Base-by-base conservation (phyloP, 2,888 invertebrate species). In the Cantharis nigra region DNA sequence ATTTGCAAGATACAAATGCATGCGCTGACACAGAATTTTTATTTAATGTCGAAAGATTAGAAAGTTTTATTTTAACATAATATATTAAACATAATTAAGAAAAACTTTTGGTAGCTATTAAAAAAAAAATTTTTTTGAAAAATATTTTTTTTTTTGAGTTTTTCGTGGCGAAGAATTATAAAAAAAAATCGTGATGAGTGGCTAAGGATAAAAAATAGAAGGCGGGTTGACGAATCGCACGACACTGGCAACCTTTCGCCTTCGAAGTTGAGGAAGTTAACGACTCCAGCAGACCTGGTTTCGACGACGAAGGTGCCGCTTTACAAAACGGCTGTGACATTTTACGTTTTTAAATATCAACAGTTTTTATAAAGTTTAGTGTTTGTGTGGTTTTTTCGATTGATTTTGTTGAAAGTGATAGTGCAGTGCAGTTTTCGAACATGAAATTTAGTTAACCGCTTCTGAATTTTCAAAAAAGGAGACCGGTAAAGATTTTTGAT, bases 161-260 rank as follows among this genome's bases (percentile, higher is more conserved):
- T 9, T n/a, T 33, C n/a, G 5, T n/a, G 49, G n/a, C n/a, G 49
- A 49, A 7, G n/a, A n/a, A 7, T 49, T 2, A 7, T 3, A 20
- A 49, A 33, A 13, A 7, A 49, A n/a, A 13, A 49, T 49, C n/a
- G n/a, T n/a, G n/a, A 13, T 49, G 33, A n/a, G 11, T n/a, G 33
- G 4, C n/a, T n/a, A 5, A 49, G 7, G n/a, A n/a, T 49, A 49
- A 49, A 49, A 49, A n/a, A 49, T 13, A 49, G n/a, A 49, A 49
- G n/a, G n/a, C 49, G n/a, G 49, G 49, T 49, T 49, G 49, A 49
- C 49, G 49, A 49, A 49, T 49, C 49, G 65, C 13, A 75, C 75
- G 71, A 71, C 75, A 75, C 75, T 75, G 75, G 69, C 75, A 72
- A 72, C 75, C 75, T 75, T 75, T 75, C 75, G 71, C 71, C 75